A percentile compares a stretch with the other conserved stretches of the same genome.
Conservation (phyloP, 2,888 invertebrate species). For the Thereva unica region DNA sequence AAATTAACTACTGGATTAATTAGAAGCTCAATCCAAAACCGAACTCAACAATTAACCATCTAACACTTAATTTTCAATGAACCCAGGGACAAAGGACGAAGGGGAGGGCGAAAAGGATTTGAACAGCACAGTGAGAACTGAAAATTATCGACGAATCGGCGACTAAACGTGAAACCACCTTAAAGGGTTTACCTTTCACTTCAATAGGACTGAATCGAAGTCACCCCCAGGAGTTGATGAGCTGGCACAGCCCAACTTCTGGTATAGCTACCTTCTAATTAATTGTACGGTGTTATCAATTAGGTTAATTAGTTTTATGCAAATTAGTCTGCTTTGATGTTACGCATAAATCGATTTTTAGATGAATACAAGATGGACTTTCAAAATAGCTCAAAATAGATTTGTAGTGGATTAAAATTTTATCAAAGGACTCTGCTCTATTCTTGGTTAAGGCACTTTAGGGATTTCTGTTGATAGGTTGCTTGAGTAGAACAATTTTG, state of each 20-base stretch:
- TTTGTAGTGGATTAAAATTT: too few species aligned
- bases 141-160: constrained; percentile 47
- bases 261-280: constrained; percentile 15
- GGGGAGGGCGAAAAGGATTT: too few species aligned
- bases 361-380: too few species aligned
- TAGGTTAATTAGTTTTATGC: constrained; percentile 35
- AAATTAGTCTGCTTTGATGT: constrained; percentile 31
- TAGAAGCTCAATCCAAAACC: too few species aligned
- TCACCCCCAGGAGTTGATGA: constrained; percentile 12
- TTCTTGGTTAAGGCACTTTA: too few species aligned
- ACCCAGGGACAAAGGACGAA: constrained; percentile 48
- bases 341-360: constrained; percentile 14
- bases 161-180: constrained; percentile 16
- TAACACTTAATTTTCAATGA: constrained; percentile 51
- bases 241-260: constrained; percentile 20
- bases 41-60: too few species aligned
- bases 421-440: too few species aligned
- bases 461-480: too few species aligned
- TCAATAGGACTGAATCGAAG: not conserved
- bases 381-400: too few species aligned
- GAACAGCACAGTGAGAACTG: constrained; percentile 47
- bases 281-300: constrained; percentile 30
- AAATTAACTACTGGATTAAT: too few species aligned
- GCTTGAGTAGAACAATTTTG: too few species aligned
- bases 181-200: constrained; percentile 13